Conservation (phyloP, 2,888 invertebrate species). For the Drosophila quinaria region DNA sequence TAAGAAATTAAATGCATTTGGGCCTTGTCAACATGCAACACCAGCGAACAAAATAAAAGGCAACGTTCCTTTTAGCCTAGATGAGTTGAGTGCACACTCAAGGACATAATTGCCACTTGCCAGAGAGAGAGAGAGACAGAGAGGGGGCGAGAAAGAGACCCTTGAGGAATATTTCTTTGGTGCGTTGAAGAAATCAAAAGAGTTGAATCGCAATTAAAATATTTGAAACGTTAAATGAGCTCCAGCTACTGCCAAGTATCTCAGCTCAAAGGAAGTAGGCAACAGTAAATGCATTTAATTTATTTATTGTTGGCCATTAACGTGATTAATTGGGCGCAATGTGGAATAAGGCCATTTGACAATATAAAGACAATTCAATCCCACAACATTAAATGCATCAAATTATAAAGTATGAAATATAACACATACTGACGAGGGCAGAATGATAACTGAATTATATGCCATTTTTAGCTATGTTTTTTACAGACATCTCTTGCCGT, state of each 20-base stretch:
- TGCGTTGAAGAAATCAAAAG: constrained; percentile 60
- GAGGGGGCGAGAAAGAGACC: constrained; percentile 9
- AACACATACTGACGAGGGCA: neutral
- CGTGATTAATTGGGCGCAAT: constrained; percentile 38
- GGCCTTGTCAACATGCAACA: constrained; percentile 70
- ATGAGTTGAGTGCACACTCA: constrained; percentile 63
- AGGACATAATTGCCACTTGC: constrained; percentile 76
- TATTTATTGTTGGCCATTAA: constrained; percentile 32
- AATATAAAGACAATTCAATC: constrained; percentile 16
- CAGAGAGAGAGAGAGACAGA: constrained; percentile 1
- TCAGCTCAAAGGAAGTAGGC: neutral
- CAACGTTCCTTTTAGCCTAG: constrained; percentile 52
- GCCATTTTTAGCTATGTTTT: too few species aligned
- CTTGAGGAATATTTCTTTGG: constrained; percentile 64
- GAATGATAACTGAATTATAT: neutral
- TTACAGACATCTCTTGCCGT: too few species aligned
- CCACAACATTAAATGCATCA: neutral
- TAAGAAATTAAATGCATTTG: constrained; percentile 81
- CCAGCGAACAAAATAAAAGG: constrained; percentile 34
- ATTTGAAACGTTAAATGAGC: constrained; percentile 56
- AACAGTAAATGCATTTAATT: constrained; percentile 30
- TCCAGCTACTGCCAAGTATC: neutral
- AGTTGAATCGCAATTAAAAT: constrained; percentile 71
- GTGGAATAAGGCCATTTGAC: constrained; percentile 15
- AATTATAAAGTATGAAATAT: neutral